phyloP scores from a whole-genome alignment of 2,113 vertebrate species.

The Anser brachyrhynchus region DNA sequence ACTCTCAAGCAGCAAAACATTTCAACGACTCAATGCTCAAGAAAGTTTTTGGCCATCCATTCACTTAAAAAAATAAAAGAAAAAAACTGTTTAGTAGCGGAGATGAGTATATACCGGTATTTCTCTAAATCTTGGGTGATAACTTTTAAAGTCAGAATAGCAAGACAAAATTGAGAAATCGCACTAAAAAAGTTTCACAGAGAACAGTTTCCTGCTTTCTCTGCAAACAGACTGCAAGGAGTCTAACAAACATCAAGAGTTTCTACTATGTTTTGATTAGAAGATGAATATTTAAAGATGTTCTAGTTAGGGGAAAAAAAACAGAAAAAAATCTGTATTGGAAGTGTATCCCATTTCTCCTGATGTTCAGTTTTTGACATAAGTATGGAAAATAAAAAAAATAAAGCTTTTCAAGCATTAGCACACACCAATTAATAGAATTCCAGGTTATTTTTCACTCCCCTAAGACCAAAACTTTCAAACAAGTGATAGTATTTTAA shows the following conservation, averaged over 20 bases:
- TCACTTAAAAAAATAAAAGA: constrained; percentile 35
- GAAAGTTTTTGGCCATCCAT: constrained; percentile 58
- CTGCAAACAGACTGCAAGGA: not conserved
- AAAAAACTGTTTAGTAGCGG: not conserved
- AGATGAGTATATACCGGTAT: not conserved
- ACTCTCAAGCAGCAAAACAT: constrained; percentile 76
- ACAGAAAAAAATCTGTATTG: not conserved
- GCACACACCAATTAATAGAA: not conserved
- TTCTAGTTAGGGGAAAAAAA: not conserved
- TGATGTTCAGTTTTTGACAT: not conserved
- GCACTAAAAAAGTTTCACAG: not conserved
- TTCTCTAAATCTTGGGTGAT: not conserved
- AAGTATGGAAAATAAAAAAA: not conserved
- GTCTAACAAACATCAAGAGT: not conserved
- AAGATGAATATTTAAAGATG: not conserved
- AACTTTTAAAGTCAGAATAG: not conserved
- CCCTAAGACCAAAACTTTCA: not conserved
- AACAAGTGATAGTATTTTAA: not conserved
- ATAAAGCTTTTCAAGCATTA: not conserved
- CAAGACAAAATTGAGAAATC: not conserved
- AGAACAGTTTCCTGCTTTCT: not conserved
- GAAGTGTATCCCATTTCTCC: not conserved
- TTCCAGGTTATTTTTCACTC: not conserved
- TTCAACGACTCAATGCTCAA: constrained; percentile 44
- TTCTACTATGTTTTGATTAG: not conserved